Evolutionary conservation across 64 coral and sea anemone species (phyloP).

Genomic region (Actinia tenebrosa): DNA sequence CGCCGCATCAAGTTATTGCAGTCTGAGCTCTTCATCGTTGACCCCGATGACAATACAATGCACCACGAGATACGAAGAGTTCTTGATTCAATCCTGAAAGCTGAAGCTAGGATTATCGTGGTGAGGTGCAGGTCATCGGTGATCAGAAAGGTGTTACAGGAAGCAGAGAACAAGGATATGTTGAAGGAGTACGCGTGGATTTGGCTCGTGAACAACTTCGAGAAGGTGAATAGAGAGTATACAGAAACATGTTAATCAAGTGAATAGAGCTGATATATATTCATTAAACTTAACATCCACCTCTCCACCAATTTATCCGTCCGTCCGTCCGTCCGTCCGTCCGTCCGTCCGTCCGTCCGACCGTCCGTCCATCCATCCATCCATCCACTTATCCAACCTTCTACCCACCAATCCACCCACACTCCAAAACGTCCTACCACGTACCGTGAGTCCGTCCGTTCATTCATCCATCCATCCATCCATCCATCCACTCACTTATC

Average conservation of each 20-base stretch:
- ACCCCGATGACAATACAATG: neutral
- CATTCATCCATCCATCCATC: too few species aligned
- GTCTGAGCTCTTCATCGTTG: neutral
- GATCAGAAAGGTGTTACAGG: neutral
- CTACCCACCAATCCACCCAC: too few species aligned
- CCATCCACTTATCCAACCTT: too few species aligned
- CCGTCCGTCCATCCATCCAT: too few species aligned
- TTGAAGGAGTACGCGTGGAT: conserved; percentile 26
- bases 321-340: too few species aligned
- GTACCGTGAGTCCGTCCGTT: too few species aligned
- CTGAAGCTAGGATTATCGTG: conserved; percentile 20
- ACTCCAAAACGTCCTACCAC: too few species aligned
- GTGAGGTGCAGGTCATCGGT: conserved; percentile 7
- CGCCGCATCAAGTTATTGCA: neutral
- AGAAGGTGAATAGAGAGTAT: neutral
- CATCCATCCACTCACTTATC: too few species aligned
- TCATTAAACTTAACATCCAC: too few species aligned
- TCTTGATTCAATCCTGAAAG: neutral
- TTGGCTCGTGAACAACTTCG: conserved; percentile 10
- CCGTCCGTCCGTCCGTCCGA: too few species aligned
- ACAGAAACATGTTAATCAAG: neutral
- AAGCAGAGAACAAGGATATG: conserved; percentile 24
- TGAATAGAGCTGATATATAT: too few species aligned
- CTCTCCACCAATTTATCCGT: too few species aligned
- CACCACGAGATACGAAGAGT: neutral